phyloP scores from a whole-genome alignment of 2,113 vertebrate genomes.

The Verasper variegatus region DNA sequence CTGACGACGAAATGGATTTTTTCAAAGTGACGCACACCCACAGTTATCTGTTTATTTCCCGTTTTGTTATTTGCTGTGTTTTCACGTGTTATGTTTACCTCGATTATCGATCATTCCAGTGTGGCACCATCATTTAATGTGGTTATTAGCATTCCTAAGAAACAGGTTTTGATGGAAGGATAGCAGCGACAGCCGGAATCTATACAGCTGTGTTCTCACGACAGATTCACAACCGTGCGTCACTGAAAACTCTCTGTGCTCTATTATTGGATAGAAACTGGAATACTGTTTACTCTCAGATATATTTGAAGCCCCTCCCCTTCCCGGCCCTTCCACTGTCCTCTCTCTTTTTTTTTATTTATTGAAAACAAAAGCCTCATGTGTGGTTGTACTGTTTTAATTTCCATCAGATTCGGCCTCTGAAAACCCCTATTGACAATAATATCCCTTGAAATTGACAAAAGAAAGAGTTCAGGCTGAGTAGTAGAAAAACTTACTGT shows the following conservation, averaged over 20 bases:
- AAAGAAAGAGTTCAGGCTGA: constrained; percentile 76
- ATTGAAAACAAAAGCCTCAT: constrained; percentile 73
- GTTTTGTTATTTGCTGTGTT: constrained; percentile 60
- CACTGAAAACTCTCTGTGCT: too few relatives aligned
- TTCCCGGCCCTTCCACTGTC: constrained; percentile 33
- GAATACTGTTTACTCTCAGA: constrained; percentile 68
- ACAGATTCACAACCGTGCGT: too few relatives aligned
- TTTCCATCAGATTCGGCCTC: constrained; percentile 72
- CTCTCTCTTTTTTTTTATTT: constrained; percentile 59
- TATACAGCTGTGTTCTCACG: constrained; percentile 10
- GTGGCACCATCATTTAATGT: constrained; percentile 50
- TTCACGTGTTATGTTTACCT: constrained; percentile 62
- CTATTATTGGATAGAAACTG: constrained; percentile 51
- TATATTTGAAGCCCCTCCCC: constrained; percentile 44
- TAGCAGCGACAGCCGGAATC: constrained; percentile 6
- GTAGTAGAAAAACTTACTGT: constrained; percentile 80
- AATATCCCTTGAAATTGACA: constrained; percentile 74
- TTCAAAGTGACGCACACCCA: constrained; percentile 56
- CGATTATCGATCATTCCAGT: constrained; percentile 65
- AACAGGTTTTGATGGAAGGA: constrained; percentile 50
- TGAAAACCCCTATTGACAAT: constrained; percentile 69
- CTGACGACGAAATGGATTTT: constrained; percentile 40
- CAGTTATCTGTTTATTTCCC: constrained; percentile 9
- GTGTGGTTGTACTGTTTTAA: constrained; percentile 75
- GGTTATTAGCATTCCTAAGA: constrained; percentile 53